phyloP scores from a whole-genome alignment of 2,797 vertebrate genomes.

The Danio aesculapii region DNA sequence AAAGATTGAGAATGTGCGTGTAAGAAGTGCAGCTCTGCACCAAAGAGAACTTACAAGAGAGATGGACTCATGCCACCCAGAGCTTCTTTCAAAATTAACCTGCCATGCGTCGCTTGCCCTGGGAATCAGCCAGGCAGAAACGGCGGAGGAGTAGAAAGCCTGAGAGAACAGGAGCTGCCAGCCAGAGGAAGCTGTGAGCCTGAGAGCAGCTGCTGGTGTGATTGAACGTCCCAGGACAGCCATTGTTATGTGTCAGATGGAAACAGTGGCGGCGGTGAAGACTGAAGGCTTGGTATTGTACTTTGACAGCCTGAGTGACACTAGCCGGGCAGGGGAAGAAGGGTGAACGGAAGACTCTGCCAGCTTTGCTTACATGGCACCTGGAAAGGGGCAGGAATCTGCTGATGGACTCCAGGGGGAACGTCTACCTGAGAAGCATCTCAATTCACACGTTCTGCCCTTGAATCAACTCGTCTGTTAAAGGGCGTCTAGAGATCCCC shows the following conservation, averaged over 20 bases:
- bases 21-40: neutral
- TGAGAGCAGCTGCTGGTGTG: slow-evolving; percentile 38
- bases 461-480: slow-evolving; percentile 38
- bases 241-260: slow-evolving; percentile 55
- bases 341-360: slow-evolving; percentile 38
- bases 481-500: neutral
- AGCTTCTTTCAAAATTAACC: slow-evolving; percentile 58
- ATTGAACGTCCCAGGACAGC: slow-evolving; percentile 45
- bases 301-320: slow-evolving; percentile 56
- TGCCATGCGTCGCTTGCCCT: slow-evolving; percentile 44
- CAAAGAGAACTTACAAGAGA: slow-evolving; percentile 28
- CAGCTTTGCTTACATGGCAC: slow-evolving; percentile 39
- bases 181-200: slow-evolving; percentile 34
- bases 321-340: slow-evolving; percentile 33
- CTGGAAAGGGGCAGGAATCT: slow-evolving; percentile 32
- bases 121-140: slow-evolving; percentile 49
- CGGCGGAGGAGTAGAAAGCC: slow-evolving; percentile 28
- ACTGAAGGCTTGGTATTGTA: slow-evolving; percentile 52
- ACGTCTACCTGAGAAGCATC: slow-evolving; percentile 44
- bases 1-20: neutral
- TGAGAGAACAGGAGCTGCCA: slow-evolving; percentile 51
- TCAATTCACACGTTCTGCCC: slow-evolving; percentile 39
- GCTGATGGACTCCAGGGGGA: slow-evolving; percentile 15
- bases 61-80: slow-evolving; percentile 41
- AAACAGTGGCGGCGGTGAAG: slow-evolving; percentile 48